Percentiles rank a stretch among this genome's conserved stretches.
These are phyloP conservation scores for Cassiopea xamachana DNA, from an alignment of 30 jellyfish, hydroid and myxozoan genomes.

Conservation along the genomic window DNA sequence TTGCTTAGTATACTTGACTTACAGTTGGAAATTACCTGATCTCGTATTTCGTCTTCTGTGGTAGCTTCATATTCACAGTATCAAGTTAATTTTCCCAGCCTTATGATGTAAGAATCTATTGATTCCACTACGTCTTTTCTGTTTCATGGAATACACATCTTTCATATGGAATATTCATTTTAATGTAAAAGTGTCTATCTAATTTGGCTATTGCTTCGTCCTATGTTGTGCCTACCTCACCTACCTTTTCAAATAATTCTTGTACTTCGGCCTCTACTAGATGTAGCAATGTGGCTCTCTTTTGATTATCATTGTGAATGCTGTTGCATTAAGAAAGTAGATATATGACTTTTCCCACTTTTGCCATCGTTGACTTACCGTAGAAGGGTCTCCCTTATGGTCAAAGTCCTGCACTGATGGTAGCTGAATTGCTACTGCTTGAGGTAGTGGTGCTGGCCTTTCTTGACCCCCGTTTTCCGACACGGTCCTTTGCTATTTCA, in stretches of 20 bases:
- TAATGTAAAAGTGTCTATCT: slow-evolving; percentile 37
- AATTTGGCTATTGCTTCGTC: slow-evolving; percentile 33
- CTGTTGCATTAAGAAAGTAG: slow-evolving; percentile 34
- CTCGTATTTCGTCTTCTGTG: slow-evolving; percentile 54
- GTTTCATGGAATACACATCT: slow-evolving; percentile 52
- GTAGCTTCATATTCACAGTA: slow-evolving; percentile 45
- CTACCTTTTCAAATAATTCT: slow-evolving; percentile 47
- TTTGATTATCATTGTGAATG: slow-evolving; percentile 40
- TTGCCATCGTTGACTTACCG: slow-evolving; percentile 48
- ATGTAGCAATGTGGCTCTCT: slow-evolving; percentile 41
- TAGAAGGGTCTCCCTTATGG: slow-evolving; percentile 32
- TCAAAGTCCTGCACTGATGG: slow-evolving; percentile 45
- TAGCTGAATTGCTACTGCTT: slow-evolving; percentile 30
- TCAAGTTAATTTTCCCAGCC: slow-evolving; percentile 11
- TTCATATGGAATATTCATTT: slow-evolving; percentile 28
- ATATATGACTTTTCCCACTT: slow-evolving; percentile 23
- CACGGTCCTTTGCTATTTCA: background rate
- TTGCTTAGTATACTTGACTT: slow-evolving; percentile 59
- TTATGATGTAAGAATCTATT: slow-evolving; percentile 38
- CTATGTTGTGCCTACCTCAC: slow-evolving; percentile 48
- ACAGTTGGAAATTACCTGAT: slow-evolving; percentile 64
- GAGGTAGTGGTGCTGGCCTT: slow-evolving; percentile 17
- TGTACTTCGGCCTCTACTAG: slow-evolving; percentile 55
- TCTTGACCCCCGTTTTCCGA: slow-evolving; percentile 3
- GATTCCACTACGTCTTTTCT: slow-evolving; percentile 38